phyloP scores from a whole-genome alignment of 1,140 invertebrate genomes.

The Drosophila sulfurigaster region DNA sequence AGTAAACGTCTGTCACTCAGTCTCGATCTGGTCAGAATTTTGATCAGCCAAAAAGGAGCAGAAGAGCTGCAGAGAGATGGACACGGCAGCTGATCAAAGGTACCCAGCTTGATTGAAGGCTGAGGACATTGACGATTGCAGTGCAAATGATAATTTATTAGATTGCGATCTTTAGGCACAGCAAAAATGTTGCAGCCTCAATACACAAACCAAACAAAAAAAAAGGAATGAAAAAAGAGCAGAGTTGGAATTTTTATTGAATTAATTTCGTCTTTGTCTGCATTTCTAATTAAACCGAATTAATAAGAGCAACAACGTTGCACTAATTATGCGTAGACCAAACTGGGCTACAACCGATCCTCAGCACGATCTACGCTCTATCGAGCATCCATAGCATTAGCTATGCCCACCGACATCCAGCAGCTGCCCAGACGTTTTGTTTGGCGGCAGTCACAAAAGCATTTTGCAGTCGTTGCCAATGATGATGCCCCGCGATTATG shows the following conservation, averaged over 20 bases:
- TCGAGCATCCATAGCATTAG: constrained; percentile 17
- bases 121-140: constrained; percentile 76
- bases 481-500: constrained; percentile 72
- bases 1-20: constrained; percentile 80
- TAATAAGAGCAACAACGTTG: constrained; percentile 71
- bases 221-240: constrained; percentile 15
- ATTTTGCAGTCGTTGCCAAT: constrained; percentile 55
- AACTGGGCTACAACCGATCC: constrained; percentile 56
- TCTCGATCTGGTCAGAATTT: constrained; percentile 72
- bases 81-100: constrained; percentile 76
- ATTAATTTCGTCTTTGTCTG: constrained; percentile 80
- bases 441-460: constrained; percentile 71
- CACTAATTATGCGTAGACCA: constrained; percentile 76
- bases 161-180: constrained; percentile 70
- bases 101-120: constrained; percentile 74
- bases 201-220: background rate
- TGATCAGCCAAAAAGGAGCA: constrained; percentile 68
- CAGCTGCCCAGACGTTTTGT: constrained; percentile 22
- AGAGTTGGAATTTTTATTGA: constrained; percentile 74
- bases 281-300: constrained; percentile 83
- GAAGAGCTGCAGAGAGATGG: constrained; percentile 4
- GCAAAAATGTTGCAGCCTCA: constrained; percentile 49
- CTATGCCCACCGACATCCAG: constrained; percentile 11
- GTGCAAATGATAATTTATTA: constrained; percentile 83
- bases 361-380: constrained; percentile 12